Evolutionary conservation across 2,113 vertebrate genomes (phyloP).

Genomic region (Tonatia bakeri): DNA sequence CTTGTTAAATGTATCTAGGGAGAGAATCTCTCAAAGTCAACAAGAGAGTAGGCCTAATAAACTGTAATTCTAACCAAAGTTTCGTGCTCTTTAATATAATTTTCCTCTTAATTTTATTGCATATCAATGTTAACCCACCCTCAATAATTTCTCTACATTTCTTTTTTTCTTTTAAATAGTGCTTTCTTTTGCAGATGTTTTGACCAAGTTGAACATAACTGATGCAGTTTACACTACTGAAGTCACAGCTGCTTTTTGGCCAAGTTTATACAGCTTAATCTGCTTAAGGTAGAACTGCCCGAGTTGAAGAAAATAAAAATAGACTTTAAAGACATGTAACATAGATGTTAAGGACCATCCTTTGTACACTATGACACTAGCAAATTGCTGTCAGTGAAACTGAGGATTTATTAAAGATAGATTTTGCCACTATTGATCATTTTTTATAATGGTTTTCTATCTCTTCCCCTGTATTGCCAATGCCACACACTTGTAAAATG

Average conservation of each 20-base stretch:
- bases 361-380: background rate
- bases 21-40: background rate
- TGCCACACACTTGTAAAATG: background rate
- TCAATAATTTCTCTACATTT: background rate
- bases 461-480: background rate
- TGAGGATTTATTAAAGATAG: background rate
- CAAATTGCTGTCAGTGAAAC: background rate
- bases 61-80: background rate
- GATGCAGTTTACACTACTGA: background rate
- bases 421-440: background rate
- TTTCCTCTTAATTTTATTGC: background rate
- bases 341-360: background rate
- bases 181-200: background rate
- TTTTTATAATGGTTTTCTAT: background rate
- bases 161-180: background rate
- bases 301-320: constrained; percentile 2
- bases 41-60: background rate
- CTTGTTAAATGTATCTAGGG: background rate
- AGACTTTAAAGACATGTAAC: background rate
- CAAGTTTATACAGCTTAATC: background rate
- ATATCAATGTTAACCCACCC: background rate
- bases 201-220: background rate
- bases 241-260: background rate
- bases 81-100: background rate
- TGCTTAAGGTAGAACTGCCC: background rate